These are phyloP conservation scores for Agriopis aurantiaria DNA, from an alignment of 2,888 invertebrate species.

Conservation along the genomic window DNA sequence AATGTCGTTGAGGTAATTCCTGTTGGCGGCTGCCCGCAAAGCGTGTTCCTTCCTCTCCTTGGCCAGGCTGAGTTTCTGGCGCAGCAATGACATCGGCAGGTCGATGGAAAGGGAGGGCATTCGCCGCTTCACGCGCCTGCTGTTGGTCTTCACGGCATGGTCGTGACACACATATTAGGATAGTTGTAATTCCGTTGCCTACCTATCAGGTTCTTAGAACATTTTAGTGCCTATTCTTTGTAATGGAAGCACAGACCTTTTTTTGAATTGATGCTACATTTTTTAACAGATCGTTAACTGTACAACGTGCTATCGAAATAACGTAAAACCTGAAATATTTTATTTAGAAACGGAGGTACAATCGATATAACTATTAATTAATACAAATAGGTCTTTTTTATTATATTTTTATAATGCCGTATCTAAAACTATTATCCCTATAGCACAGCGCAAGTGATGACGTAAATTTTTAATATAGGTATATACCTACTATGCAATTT, in stretches of 20 bases:
- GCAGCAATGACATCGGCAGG: conserved; percentile 93
- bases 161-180: conserved; percentile 28
- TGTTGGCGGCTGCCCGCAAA: conserved; percentile 87
- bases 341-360: no score
- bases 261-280: no score
- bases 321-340: no score
- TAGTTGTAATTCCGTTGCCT: conserved; percentile 6
- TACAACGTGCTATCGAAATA: no score
- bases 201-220: not conserved
- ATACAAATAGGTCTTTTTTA: no score
- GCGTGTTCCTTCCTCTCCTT: conserved; percentile 90
- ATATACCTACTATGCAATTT: no score
- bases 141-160: conserved; percentile 63
- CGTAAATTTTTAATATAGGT: no score
- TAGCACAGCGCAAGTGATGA: no score
- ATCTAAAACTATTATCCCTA: no score
- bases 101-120: conserved; percentile 93
- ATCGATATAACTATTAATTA: no score
- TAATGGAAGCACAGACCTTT: not conserved
- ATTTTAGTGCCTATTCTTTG: not conserved
- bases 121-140: conserved; percentile 84
- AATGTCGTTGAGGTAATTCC: conserved; percentile 90
- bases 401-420: no score
- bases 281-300: no score
- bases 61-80: conserved; percentile 92